Evolutionary conservation across 1,140 invertebrate genomes (phyloP).

Genomic region (Idris sp.): DNA sequence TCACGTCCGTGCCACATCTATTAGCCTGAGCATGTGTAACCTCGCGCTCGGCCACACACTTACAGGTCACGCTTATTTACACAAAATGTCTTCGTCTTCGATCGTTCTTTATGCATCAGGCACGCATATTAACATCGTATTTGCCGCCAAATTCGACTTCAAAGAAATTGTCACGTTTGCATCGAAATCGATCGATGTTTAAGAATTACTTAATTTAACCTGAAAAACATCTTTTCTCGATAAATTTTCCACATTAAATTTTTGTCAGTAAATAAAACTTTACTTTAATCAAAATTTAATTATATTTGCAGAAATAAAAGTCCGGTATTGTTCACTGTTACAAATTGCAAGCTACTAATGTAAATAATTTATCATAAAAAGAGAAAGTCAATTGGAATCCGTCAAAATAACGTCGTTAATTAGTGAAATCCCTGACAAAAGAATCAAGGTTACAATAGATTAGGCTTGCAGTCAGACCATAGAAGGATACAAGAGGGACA

Average conservation of each 20-base stretch:
- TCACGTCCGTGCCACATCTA: slow-evolving; percentile 53
- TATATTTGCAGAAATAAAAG: too few relatives aligned
- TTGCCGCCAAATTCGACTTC: slow-evolving; percentile 48
- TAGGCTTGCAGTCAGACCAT: slow-evolving; percentile 52
- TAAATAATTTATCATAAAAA: too few relatives aligned
- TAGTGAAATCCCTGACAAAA: slow-evolving; percentile 50
- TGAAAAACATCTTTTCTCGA: too few relatives aligned
- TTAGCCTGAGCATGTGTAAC: slow-evolving; percentile 35
- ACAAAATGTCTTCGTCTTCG: slow-evolving; percentile 53
- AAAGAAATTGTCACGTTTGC: slow-evolving; percentile 22
- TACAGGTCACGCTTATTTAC: slow-evolving; percentile 45
- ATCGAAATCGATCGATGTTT: slow-evolving; percentile 54
- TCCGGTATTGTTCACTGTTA: too few relatives aligned
- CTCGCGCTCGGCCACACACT: slow-evolving; percentile 27
- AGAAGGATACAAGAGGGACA: slow-evolving; percentile 61
- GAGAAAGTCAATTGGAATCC: too few relatives aligned
- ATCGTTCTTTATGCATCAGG: slow-evolving; percentile 43
- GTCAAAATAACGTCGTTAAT: too few relatives aligned
- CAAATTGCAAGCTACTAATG: too few relatives aligned
- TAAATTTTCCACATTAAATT: too few relatives aligned
- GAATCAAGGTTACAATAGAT: slow-evolving; percentile 60
- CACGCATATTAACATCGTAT: slow-evolving; percentile 55
- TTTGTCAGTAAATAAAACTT: too few relatives aligned
- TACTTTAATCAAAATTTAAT: too few relatives aligned
- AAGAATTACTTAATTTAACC: slow-evolving; percentile 35